phyloP scores from a whole-genome alignment of 2,888 invertebrate species.

The Torymus texanus region DNA sequence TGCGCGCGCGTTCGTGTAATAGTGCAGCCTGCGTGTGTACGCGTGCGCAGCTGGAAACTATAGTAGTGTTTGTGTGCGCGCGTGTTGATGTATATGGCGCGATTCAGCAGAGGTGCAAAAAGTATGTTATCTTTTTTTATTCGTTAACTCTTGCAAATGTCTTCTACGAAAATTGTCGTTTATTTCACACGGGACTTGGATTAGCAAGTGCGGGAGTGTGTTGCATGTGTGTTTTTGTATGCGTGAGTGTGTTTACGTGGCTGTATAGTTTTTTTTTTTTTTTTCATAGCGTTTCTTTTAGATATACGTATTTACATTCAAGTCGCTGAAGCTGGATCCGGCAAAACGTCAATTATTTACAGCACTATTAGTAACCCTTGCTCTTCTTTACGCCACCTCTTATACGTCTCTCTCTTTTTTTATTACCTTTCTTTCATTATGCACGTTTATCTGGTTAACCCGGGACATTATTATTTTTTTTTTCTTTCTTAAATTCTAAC shows the following conservation, averaged over 20 bases:
- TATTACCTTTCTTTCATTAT: conserved; percentile 11
- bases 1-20: neutral
- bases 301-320: conserved; percentile 55
- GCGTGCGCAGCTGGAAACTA: neutral
- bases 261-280: neutral
- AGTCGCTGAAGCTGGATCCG: conserved; percentile 50
- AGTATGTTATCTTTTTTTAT: conserved; percentile 9
- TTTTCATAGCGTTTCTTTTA: conserved; percentile 28
- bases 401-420: neutral
- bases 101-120: conserved; percentile 12
- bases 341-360: conserved; percentile 54
- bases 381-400: neutral
- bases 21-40: neutral
- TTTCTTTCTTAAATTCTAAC: conserved; percentile 15
- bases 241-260: neutral
- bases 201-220: conserved; percentile 3
- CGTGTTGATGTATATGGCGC: neutral
- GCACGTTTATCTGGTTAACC: conserved; percentile 1
- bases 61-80: neutral
- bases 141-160: neutral
- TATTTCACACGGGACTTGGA: conserved; percentile 21
- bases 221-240: conserved; percentile 3
- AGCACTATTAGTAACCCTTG: conserved; percentile 37
- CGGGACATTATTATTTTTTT: neutral
- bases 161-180: neutral